Base-by-base conservation (phyloP, 2,797 vertebrate genomes). In the Myotis vivesi region DNA sequence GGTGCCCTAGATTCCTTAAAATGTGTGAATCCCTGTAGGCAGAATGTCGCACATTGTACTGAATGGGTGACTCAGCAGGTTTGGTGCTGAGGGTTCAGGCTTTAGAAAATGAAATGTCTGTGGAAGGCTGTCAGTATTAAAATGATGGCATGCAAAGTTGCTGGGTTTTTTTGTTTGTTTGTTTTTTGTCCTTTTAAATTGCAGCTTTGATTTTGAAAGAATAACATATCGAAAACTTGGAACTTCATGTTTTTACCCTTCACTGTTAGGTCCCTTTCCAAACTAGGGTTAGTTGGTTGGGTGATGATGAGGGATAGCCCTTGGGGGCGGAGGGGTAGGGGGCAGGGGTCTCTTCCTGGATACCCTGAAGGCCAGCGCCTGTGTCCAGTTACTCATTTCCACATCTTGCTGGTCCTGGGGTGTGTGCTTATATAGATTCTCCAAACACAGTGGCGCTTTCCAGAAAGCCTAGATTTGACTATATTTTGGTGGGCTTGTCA, bases 41-140 rank as follows among this genome's bases (percentile, higher is more conserved):
- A 87, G 66, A 82, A 41, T 68, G 49, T 41, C 53, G 0, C 41
- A 22, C 17, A 1, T 71, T 81, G n/a, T 53, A 46, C 44, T 49
- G 49, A 82, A 90, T 87, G 87, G 89, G 44, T 95, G 94, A 96
- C 49, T 90, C 76, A 95, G 92, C 92, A 87, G 62, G 51, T 90
- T 89, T 53, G 30, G 71, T 77, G 36, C n/a, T 36, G 22, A 84
- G 80, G 11, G 25, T 19, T 77, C 55, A 73, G 59, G 19, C 76
- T 68, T 55, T 30, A 64, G 82, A 79, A 87, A 89, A 20, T 81
- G 36, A 87, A 89, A 20, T 81, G 36, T 89, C 76, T 89, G 38
- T 69, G 72, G 66, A 84, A 92, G 30, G 46, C 53, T 94, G 9
- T 86, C 87, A 55, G 41, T 57, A 9, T 77, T 72, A 71, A 91